phyloP scores from a whole-genome alignment of 2,113 vertebrate species.

The Peromyscus maniculatus region DNA sequence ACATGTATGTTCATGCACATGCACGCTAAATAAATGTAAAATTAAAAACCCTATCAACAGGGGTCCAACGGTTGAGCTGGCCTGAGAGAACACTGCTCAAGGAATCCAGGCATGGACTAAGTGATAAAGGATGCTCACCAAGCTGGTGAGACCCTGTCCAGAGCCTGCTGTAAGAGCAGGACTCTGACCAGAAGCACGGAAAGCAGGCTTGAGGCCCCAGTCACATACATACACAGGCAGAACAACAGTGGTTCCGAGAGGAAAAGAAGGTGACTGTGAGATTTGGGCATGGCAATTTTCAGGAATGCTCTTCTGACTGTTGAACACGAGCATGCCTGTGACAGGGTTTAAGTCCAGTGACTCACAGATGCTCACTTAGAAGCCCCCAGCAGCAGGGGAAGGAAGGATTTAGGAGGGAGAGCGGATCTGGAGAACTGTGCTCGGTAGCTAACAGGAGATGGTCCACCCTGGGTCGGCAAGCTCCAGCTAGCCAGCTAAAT shows the following conservation, averaged over 20 bases:
- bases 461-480: neutral
- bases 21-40: neutral
- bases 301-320: neutral
- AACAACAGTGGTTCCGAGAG: no score
- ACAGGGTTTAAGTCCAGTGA: neutral
- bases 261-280: neutral
- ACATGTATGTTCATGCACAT: neutral
- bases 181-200: neutral
- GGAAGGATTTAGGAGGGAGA: neutral
- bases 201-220: neutral
- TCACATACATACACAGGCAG: neutral
- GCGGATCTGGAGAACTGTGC: neutral
- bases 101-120: neutral
- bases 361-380: neutral
- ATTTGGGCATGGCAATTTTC: neutral
- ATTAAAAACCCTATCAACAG: neutral
- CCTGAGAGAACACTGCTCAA: neutral
- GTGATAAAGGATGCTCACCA: neutral
- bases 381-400: neutral
- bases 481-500: neutral
- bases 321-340: neutral
- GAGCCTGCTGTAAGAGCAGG: neutral
- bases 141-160: neutral
- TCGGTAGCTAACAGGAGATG: neutral
- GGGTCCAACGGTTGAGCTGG: neutral